Percentiles rank a stretch among this genome's conserved stretches.
phyloP scores from a whole-genome alignment of 2,113 vertebrate genomes.

The Alces alces region DNA sequence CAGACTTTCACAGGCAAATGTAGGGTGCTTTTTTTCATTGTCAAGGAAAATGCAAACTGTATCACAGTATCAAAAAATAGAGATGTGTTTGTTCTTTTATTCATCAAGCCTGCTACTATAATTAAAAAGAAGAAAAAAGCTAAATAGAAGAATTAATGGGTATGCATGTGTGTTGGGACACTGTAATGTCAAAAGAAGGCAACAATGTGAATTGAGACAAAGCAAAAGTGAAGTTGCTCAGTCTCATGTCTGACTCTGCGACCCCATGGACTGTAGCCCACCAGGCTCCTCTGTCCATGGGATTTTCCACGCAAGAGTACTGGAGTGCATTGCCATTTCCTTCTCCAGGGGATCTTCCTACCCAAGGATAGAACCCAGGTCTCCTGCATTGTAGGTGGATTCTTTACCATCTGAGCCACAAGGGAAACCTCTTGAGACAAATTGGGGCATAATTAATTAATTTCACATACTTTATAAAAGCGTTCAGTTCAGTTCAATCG shows the following conservation, averaged over 20 bases:
- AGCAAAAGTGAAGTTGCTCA: not conserved
- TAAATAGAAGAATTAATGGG: not conserved
- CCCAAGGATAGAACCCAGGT: not conserved
- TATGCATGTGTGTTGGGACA: not conserved
- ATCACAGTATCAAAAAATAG: not conserved
- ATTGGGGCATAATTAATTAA: not conserved
- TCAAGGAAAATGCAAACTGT: not conserved
- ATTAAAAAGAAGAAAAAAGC: not conserved
- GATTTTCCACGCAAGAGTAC: not conserved
- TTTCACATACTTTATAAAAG: not conserved
- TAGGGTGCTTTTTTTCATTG: not conserved
- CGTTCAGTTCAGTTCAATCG: not conserved
- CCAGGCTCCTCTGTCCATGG: not conserved
- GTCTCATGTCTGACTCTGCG: rapidly evolving
- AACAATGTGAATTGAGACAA: not conserved
- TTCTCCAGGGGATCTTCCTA: not conserved
- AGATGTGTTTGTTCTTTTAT: not conserved
- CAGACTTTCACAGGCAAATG: not conserved
- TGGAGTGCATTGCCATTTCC: not conserved
- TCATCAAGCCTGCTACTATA: not conserved
- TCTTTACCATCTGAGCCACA: not conserved
- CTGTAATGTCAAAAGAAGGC: not conserved
- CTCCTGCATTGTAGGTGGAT: not conserved
- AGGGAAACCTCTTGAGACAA: not conserved
- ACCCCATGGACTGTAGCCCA: not conserved